Evolutionary conservation across 2,113 vertebrate species (phyloP), one percentile per base, ranked within the genome.

Genomic region (Microcebus griseorufus): DNA sequence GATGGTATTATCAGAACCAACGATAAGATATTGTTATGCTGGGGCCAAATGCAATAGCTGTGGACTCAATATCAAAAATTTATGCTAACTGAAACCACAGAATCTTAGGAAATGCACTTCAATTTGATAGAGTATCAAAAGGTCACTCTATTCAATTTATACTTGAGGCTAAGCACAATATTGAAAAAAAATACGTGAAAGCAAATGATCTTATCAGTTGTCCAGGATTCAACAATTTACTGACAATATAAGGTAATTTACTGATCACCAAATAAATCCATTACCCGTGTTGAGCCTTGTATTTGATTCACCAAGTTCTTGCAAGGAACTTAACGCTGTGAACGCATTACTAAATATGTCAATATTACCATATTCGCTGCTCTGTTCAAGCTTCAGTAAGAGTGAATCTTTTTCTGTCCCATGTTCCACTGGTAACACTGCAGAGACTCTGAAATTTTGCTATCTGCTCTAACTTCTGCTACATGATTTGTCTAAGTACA

Each of bases 81-180:
- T 98, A 99, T 99, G 99, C 98, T 99, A 99, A 99, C 98, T 99
- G 99, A 99, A 99, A 99, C 98, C 98, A 98, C 97, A 98, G 97
- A 98, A 99, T 99, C 98, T 99, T 99, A 99, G 98, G 98, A 99
- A 99, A 99, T 95, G 97, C 98, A 99, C 99, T 99, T 99, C 99
- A 99, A 98, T 99, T 99, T 99, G 98, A 99, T 96, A 99, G 98
- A 96, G 98, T 98, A 97, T 98, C 99, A 99, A 99, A 99, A 99
- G 99, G 99, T 99, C 99, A 99, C 96, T 98, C 98, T 98, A 98
- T 99, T 99, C 99, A 99, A 99, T 99, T 99, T 99, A 98, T 99
- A 99, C 98, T 99, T 98, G 96, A 98, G 97, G 98, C 98, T 97
- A 97, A 98, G 98, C 75, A 98, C 97, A 98, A 98, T 98, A 99